Evolutionary conservation across 2,797 vertebrate species (phyloP).

Genomic region (Sebastes alutus): DNA sequence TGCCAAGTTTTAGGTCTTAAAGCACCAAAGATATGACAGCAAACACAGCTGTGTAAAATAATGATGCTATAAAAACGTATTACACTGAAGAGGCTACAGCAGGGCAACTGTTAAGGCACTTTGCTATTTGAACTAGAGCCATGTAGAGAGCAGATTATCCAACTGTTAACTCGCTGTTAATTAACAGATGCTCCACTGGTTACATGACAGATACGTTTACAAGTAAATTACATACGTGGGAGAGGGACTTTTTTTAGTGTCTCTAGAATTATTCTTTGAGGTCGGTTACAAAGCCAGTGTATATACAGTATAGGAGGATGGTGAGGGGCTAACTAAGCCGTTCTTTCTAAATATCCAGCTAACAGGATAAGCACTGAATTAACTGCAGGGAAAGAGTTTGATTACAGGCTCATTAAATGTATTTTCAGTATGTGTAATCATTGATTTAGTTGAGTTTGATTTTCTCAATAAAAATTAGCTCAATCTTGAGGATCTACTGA

Average conservation of each 20-base stretch:
- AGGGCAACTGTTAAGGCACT: neutral
- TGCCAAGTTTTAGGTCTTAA: neutral
- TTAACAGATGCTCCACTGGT: conserved; percentile 34
- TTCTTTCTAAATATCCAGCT: conserved; percentile 14
- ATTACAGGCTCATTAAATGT: conserved; percentile 43
- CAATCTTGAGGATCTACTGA: neutral
- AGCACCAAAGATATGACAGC: neutral
- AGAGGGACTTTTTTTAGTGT: neutral
- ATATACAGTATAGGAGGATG: neutral
- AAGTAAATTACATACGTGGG: neutral
- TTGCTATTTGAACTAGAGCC: conserved; percentile 13
- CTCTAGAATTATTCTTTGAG: neutral
- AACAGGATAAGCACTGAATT: conserved; percentile 28
- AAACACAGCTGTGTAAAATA: conserved; percentile 4
- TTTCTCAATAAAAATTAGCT: neutral
- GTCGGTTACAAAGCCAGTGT: neutral
- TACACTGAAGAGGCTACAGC: neutral
- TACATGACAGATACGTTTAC: neutral
- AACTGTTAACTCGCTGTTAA: conserved; percentile 27
- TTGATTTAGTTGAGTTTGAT: conserved; percentile 9
- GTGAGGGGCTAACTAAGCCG: neutral
- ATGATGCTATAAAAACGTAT: neutral
- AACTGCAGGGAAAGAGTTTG: conserved; percentile 38
- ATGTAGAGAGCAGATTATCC: conserved; percentile 39
- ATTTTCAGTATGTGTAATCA: conserved; percentile 16